phyloP scores from a whole-genome alignment of 2,797 vertebrate species.

The Manis javanica region DNA sequence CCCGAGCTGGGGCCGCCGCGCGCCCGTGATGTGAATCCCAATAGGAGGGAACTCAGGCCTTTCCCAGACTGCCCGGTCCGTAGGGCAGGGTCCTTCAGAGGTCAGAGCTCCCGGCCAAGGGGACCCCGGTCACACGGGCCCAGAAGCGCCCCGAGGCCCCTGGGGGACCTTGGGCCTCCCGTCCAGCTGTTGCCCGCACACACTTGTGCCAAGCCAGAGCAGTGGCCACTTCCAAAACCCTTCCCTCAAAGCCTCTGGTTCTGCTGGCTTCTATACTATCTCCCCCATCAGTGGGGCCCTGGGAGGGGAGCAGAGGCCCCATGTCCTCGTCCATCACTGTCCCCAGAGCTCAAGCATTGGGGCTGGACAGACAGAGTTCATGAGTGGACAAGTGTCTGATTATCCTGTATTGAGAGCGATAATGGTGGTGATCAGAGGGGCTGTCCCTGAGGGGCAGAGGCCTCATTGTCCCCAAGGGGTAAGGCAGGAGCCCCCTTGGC shows the following conservation, averaged over 20 bases:
- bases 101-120: not conserved
- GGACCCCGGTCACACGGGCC: not conserved
- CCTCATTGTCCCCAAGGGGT: slow-evolving; percentile 58
- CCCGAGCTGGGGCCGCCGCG: not conserved
- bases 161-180: not conserved
- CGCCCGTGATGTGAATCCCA: slow-evolving; percentile 75
- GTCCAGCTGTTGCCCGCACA: no score
- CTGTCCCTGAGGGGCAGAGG: slow-evolving; percentile 15
- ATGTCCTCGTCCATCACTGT: slow-evolving; percentile 29
- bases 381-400: slow-evolving; percentile 47
- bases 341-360: not conserved
- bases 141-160: not conserved
- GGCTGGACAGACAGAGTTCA: slow-evolving; percentile 63
- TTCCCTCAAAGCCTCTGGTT: not conserved
- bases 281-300: not conserved
- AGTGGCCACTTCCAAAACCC: not conserved
- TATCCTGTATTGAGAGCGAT: slow-evolving; percentile 15
- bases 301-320: not conserved
- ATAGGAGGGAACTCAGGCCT: not conserved
- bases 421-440: slow-evolving; percentile 65
- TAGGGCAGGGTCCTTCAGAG: slow-evolving; percentile 17
- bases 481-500: slow-evolving; percentile 27
- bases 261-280: not conserved
- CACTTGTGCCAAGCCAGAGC: not conserved
- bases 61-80: slow-evolving; percentile 42